Conservation (phyloP, 2,797 vertebrate species). For the Chrosomus eos region DNA sequence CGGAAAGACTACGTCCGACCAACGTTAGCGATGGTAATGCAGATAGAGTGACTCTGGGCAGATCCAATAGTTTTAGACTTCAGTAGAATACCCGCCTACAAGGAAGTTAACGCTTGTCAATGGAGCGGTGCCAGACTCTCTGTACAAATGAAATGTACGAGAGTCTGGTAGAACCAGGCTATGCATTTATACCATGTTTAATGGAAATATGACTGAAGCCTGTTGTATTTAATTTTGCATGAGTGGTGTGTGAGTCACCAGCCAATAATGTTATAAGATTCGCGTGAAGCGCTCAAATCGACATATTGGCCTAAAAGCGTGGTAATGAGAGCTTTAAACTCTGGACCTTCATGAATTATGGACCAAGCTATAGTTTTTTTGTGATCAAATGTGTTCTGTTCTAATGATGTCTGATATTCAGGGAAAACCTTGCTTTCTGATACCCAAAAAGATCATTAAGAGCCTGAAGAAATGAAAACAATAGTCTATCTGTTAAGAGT, state of each 20-base stretch:
- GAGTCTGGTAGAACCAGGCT: too few relatives aligned
- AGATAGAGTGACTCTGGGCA: too few relatives aligned
- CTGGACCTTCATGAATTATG: background rate
- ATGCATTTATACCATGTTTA: background rate
- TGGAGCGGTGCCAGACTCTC: too few relatives aligned
- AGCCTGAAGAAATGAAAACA: background rate
- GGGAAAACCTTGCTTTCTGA: background rate
- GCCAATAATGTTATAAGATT: background rate
- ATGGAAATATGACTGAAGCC: background rate
- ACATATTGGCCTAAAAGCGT: background rate
- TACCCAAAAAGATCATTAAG: background rate
- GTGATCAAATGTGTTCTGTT: background rate
- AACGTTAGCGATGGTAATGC: too few relatives aligned
- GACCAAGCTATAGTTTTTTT: background rate
- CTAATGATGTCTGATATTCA: background rate
- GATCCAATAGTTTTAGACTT: too few relatives aligned
- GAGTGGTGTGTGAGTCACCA: background rate
- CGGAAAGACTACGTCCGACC: too few relatives aligned
- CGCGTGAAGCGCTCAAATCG: background rate
- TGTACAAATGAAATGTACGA: too few relatives aligned
- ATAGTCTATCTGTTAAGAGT: background rate
- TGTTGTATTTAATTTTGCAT: background rate
- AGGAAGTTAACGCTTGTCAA: too few relatives aligned
- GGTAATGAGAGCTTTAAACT: background rate
- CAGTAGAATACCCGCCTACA: too few relatives aligned